Percentiles rank a stretch among this genome's conserved stretches.
Conservation (phyloP, 2,888 invertebrate species). For the Leptothorax acervorum region DNA sequence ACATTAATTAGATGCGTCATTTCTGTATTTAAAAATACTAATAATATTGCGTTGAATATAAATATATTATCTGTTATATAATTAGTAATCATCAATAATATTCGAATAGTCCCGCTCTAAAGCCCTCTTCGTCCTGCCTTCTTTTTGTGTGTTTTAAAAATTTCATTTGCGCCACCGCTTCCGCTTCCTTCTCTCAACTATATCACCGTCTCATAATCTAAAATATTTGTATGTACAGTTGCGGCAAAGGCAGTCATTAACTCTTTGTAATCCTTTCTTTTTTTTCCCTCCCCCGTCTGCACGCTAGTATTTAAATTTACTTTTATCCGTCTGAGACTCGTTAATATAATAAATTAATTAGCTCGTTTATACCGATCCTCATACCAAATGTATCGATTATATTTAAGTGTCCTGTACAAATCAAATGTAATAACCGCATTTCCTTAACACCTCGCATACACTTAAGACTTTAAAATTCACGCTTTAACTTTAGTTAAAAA, state of each 20-base stretch:
- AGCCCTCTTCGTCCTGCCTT: conserved; percentile 57
- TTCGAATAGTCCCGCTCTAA: conserved; percentile 68
- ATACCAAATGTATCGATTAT: conserved; percentile 69
- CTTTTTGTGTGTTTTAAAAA: conserved; percentile 52
- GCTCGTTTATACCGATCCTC: conserved; percentile 70
- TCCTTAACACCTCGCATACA: conserved; percentile 63
- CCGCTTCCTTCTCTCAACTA: conserved; percentile 37
- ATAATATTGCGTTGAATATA: conserved; percentile 83
- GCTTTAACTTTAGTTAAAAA: conserved; percentile 76
- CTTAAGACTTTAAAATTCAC: conserved; percentile 74
- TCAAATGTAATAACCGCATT: conserved; percentile 69
- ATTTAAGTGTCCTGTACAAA: conserved; percentile 65
- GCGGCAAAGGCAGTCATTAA: conserved; percentile 70
- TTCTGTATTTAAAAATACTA: conserved; percentile 82
- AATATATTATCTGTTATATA: conserved; percentile 81
- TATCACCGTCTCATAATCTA: conserved; percentile 60
- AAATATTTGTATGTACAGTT: conserved; percentile 76
- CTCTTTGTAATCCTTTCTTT: conserved; percentile 54
- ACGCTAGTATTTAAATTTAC: conserved; percentile 74
- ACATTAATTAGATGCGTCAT: conserved; percentile 80
- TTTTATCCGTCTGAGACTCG: conserved; percentile 77
- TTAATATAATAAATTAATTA: conserved; percentile 79
- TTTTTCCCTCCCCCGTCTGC: conserved; percentile 27
- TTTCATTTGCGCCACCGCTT: conserved; percentile 57
- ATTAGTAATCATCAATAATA: conserved; percentile 78